Conservation (phyloP, 1,140 invertebrate genomes). For the Aphaenogaster ashmeadi region DNA sequence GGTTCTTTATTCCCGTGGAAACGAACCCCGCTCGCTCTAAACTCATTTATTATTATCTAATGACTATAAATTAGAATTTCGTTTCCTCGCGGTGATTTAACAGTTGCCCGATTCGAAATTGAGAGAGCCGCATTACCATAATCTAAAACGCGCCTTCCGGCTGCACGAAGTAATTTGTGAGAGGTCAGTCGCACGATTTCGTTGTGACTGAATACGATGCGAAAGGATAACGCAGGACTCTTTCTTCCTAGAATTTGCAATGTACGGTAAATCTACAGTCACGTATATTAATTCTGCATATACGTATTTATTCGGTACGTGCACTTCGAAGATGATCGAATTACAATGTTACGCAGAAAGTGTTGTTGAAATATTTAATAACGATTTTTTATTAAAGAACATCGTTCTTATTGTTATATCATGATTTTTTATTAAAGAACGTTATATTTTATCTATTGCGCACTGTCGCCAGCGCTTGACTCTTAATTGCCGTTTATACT, state of each 20-base stretch:
- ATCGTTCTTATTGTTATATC: too few relatives aligned
- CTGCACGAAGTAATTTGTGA: conserved; percentile 56
- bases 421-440: too few relatives aligned
- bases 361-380: too few relatives aligned
- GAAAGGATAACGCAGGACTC: background rate
- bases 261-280: background rate
- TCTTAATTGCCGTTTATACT: too few relatives aligned
- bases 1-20: conserved; percentile 39
- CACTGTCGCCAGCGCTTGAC: too few relatives aligned
- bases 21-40: background rate
- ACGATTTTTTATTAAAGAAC: too few relatives aligned
- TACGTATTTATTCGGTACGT: background rate
- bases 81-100: conserved; percentile 52
- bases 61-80: conserved; percentile 55
- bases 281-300: background rate
- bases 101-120: conserved; percentile 56
- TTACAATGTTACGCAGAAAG: background rate
- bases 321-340: background rate
- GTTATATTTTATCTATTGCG: too few relatives aligned
- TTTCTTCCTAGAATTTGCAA: background rate
- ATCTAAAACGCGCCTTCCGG: conserved; percentile 55
- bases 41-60: conserved; percentile 47
- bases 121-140: conserved; percentile 47
- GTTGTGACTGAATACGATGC: background rate
- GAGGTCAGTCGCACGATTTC: background rate